Evolutionary conservation across 2,888 invertebrate genomes (phyloP), one percentile per base, ranked within the genome.

Genomic region (Clistopyga incitator): DNA sequence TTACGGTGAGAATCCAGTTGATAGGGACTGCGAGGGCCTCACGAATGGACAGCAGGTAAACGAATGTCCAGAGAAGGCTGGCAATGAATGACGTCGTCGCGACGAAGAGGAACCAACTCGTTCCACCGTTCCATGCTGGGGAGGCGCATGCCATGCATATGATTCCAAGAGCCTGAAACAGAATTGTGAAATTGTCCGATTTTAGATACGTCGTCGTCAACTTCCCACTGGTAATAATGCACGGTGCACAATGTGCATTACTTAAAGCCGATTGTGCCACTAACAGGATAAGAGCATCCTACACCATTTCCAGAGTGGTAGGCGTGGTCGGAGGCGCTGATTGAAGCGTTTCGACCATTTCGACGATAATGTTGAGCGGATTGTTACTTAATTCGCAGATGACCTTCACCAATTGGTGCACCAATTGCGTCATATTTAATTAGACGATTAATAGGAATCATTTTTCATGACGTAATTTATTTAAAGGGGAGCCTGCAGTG

Each of bases 51-150:
- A 98, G 94, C 82, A 98, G 94, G 92, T 97, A 98, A 68, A 97
- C 95, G 91, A 97, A 95, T 78, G 95, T 95, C 97, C 98, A 97
- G 90, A 98, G 94, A 71, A 98, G 94, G 0, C 97, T 97, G 68
- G 96, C 95, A 90, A 98, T 97, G 94, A 98, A 98, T 85, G 97
- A 95, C 85, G 96, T 95, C 84, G 97, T 96, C 20, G 96, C 97
- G 72, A 98, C 97, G 92, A 98, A 97, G 81, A 98, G 95, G 94
- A 98, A 98, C 95, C 97, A 98, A 87, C 96, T 95, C 13, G 97
- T 96, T 68, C 95, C 96, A 23, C 93, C 90, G 59, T 93, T 85
- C 87, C 92, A 93, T 0, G 95, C 95, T 6, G 98, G 97, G 2
- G 97, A 96, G 2, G 96, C 97, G 86, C 97, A 94, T 15, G 96